Conservation (phyloP, 1,140 invertebrate genomes). For the Papilio machaon region DNA sequence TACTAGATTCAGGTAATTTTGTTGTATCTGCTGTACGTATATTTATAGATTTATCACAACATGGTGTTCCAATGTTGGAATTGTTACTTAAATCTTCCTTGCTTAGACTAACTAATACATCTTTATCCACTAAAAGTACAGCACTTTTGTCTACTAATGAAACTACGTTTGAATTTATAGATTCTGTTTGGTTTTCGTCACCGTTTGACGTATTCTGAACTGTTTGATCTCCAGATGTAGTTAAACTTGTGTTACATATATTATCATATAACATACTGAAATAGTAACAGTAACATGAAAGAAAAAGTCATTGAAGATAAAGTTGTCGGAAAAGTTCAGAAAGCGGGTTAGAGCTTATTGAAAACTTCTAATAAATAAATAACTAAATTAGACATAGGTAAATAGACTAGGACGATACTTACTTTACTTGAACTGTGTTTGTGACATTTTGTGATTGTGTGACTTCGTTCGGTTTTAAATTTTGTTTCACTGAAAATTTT, state of each 20-base stretch:
- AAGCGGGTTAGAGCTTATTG: background rate
- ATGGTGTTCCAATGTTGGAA: conserved; percentile 37
- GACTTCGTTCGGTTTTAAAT: conserved; percentile 46
- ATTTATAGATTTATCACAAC: conserved; percentile 23
- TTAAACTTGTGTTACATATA: background rate
- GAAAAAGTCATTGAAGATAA: background rate
- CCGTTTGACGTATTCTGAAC: conserved; percentile 10
- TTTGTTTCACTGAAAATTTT: conserved; percentile 67
- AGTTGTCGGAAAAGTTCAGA: background rate
- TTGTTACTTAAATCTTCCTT: conserved; percentile 58
- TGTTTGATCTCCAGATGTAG: background rate
- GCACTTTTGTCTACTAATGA: conserved; percentile 34
- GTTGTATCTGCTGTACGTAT: conserved; percentile 38
- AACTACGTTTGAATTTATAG: background rate
- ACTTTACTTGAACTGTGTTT: conserved; percentile 55
- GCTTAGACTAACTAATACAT: conserved; percentile 61
- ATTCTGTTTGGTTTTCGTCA: conserved; percentile 1
- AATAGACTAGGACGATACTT: background rate
- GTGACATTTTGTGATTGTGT: conserved; percentile 56
- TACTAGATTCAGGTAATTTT: conserved; percentile 36
- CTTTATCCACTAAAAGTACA: conserved; percentile 54
- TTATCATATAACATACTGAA: conserved; percentile 36
- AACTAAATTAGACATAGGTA: background rate
- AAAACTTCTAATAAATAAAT: background rate
- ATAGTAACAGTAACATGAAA: background rate